Evolutionary conservation across 2,113 vertebrate species (phyloP).

Genomic region (Otus sunia): DNA sequence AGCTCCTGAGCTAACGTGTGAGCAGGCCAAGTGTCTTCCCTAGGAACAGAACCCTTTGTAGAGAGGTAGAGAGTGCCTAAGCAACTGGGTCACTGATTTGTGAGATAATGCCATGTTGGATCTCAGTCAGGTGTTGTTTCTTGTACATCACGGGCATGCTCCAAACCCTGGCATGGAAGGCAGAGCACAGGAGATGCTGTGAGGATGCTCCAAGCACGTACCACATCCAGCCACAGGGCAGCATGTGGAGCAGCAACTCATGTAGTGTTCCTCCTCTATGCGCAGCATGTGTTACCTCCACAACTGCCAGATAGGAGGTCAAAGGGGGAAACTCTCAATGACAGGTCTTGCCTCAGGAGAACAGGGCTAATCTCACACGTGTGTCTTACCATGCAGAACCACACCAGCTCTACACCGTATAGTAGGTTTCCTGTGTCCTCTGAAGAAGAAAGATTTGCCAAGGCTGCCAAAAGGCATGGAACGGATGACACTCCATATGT

Average conservation of each 20-base stretch:
- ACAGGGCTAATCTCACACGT: background rate
- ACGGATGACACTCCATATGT: background rate
- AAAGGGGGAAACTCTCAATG: background rate
- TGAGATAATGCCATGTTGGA: background rate
- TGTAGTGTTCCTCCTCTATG: background rate
- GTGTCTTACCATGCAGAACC: background rate
- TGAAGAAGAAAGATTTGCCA: background rate
- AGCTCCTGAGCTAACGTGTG: accelerated
- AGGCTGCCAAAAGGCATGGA: background rate
- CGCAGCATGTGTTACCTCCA: background rate
- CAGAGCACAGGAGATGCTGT: background rate
- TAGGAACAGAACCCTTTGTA: background rate
- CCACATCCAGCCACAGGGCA: background rate
- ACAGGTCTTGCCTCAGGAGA: background rate
- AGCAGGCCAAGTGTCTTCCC: background rate
- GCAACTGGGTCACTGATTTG: background rate
- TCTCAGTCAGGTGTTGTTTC: background rate
- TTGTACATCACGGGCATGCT: accelerated
- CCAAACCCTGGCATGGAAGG: background rate
- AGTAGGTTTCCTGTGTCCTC: background rate
- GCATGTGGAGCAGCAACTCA: background rate
- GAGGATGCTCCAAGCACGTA: background rate
- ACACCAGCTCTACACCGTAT: background rate
- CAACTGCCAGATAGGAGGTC: background rate
- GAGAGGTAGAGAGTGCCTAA: background rate